Evolutionary conservation across 2,797 vertebrate species (phyloP).

Genomic region (Sparus aurata): DNA sequence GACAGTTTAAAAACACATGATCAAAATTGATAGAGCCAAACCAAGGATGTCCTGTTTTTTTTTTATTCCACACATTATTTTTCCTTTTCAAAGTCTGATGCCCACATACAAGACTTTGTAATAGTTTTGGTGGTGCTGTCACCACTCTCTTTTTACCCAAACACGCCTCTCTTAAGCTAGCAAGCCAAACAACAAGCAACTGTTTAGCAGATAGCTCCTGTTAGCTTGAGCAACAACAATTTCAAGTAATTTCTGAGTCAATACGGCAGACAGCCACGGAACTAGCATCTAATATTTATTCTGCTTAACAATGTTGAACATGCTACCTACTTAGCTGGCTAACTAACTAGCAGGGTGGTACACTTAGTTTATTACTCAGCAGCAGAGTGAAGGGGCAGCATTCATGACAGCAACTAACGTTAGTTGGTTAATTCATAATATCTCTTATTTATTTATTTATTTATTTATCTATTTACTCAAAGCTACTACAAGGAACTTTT

Average conservation of each 20-base stretch:
- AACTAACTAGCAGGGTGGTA: neutral
- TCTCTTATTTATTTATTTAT: too few relatives aligned
- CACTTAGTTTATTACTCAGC: neutral
- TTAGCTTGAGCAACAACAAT: too few relatives aligned
- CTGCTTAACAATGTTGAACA: neutral
- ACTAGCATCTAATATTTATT: neutral
- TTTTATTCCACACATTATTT: too few relatives aligned
- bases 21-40: too few relatives aligned
- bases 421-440: neutral
- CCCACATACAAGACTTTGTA: too few relatives aligned
- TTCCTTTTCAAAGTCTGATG: too few relatives aligned
- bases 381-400: neutral
- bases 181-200: neutral
- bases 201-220: neutral
- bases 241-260: neutral
- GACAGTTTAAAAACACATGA: too few relatives aligned
- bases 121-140: too few relatives aligned
- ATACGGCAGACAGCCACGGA: too few relatives aligned
- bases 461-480: neutral
- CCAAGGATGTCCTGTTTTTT: too few relatives aligned
- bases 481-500: too few relatives aligned
- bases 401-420: neutral
- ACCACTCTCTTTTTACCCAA: too few relatives aligned
- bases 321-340: neutral
- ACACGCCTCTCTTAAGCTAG: neutral